Conservation (phyloP, 2,797 vertebrate species). For the Anguilla anguilla region DNA sequence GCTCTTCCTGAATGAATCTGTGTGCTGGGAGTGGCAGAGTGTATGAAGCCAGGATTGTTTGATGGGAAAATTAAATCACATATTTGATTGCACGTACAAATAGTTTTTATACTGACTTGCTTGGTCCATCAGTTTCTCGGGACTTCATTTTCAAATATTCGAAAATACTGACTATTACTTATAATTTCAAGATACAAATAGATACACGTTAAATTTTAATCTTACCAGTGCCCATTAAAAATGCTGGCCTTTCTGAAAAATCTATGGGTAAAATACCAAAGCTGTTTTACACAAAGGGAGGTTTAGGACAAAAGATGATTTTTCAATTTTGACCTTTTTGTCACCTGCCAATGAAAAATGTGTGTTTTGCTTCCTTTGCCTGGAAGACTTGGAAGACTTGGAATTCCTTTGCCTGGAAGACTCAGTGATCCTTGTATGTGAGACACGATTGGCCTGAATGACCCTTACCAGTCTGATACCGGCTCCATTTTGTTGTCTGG, state of each 20-base stretch:
- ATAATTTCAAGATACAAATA: neutral
- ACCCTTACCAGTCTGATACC: slow-evolving; percentile 76
- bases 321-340: neutral
- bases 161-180: neutral
- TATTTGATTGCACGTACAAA: neutral
- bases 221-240: neutral
- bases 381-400: no score
- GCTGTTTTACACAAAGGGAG: neutral
- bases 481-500: slow-evolving; percentile 80
- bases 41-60: neutral
- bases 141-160: neutral
- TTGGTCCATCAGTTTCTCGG: no score
- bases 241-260: neutral
- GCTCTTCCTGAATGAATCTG: neutral
- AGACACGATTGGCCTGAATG: slow-evolving; percentile 34
- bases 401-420: slow-evolving; percentile 30
- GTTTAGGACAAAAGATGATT: neutral
- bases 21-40: neutral
- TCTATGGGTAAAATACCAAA: neutral
- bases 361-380: slow-evolving; percentile 34
- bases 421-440: slow-evolving; percentile 45
- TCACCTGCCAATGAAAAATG: neutral
- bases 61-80: neutral
- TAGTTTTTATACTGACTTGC: neutral
- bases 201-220: neutral